These are phyloP conservation scores for Eulemur mongoz DNA, from an alignment of 2,797 vertebrate species.

Conservation along the genomic window DNA sequence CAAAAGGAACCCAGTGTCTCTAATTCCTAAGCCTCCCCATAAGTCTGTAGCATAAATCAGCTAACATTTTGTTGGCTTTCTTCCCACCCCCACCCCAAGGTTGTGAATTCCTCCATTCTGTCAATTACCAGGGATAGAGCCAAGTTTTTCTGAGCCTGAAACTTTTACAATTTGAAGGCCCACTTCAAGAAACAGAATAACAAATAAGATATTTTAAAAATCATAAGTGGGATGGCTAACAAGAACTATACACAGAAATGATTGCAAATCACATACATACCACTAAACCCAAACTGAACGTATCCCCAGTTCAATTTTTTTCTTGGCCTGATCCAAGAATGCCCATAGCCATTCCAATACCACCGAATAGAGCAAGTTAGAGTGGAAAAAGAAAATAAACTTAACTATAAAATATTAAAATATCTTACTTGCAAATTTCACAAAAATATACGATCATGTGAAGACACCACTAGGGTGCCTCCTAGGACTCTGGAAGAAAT, in stretches of 20 bases:
- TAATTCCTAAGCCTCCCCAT: not conserved
- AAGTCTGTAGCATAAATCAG: not conserved
- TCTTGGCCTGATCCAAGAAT: constrained; percentile 15
- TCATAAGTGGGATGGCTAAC: not conserved
- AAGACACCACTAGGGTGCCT: not conserved
- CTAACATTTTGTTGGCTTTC: not conserved
- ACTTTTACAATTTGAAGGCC: not conserved
- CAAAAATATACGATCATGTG: not conserved
- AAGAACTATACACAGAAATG: not conserved
- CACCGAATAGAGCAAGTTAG: not conserved
- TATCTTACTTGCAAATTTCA: not conserved
- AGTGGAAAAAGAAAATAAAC: not conserved
- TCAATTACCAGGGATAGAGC: not conserved
- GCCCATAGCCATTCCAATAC: not conserved
- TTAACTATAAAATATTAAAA: not conserved
- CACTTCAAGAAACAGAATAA: not conserved
- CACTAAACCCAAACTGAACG: not conserved
- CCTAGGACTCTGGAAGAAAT: not conserved
- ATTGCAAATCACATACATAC: not conserved
- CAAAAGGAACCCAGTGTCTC: not conserved
- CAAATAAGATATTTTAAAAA: not conserved
- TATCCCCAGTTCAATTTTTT: not conserved
- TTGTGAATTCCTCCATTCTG: not conserved
- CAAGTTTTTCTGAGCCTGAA: not conserved
- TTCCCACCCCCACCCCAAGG: not conserved